Base-by-base conservation (phyloP, 2,888 invertebrate species). In the Cryptosula pallasiana region DNA sequence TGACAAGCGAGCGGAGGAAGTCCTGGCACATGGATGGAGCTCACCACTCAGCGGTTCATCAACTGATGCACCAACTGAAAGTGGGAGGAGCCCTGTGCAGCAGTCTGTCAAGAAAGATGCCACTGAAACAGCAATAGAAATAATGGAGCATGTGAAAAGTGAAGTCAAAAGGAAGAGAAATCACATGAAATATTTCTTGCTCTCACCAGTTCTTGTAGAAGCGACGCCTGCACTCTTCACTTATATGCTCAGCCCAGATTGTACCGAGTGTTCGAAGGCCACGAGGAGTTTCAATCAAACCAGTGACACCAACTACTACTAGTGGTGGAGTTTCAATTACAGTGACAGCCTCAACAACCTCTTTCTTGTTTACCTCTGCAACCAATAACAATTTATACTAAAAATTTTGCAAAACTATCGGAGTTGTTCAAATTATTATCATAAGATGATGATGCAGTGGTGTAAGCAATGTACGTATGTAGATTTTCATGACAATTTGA, bases 171-270 rank as follows among this genome's bases (percentile, higher is more conserved):
- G 45, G 5, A 45, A 45, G 20, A 45, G 5, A 45, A 5, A 57
- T 57, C 5, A 5, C 57, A 57, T 23, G 45, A 13, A 45, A 45
- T 45, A 20, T 13, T 9, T 23, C 57, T 5, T 20, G 32, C 32
- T 85, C 87, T 87, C 89, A 99, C 99, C 99, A 99, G 88, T 99
- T 99, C 89, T 98, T 99, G 89, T 99, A 99, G 90, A 99, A 98
- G 78, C 99, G 91, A 83, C 99, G 92, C 80, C 94, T 91, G 87
- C 97, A 98, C 84, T 99, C 99, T 86, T 99, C 99, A 58, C 95
- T 94, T 84, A 99, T 90, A 89, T 99, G 99, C 87, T 98, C 97
- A 71, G 99, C 97, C 93, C 95, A 99, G 71, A 99, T 91, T 72
- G 97, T 96, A 78, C 95, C 93, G 77, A 99, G 89, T 71, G 95